Evolutionary conservation across 2,888 invertebrate genomes (phyloP), one percentile per base, ranked within the genome.

Genomic region (Aspidapion aeneum): DNA sequence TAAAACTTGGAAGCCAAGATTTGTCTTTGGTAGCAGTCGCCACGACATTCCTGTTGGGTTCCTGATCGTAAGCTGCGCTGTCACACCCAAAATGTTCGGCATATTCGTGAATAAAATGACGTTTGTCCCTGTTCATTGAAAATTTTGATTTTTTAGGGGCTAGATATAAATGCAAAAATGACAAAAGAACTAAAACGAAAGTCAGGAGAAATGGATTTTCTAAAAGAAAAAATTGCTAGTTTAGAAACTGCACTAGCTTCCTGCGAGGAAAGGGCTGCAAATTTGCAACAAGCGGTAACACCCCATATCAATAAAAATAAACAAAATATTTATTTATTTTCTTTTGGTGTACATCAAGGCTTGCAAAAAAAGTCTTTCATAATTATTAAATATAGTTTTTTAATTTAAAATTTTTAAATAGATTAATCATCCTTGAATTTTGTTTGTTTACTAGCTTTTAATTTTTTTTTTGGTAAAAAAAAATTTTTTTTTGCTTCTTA

Each of bases 21-120:
- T 63, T 67, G 5, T 79, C 80, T 62, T 74, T 75, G 61, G 73
- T 81, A 77, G 96, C 95, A 18, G 94, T 95, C 20, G 93, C 94
- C n/a, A 96, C 93, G 17, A 98, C 92, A 81, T 97, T 98, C 67
- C 96, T 85, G 78, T 97, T 96, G 0, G 98, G 98, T 76, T 97
- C 97, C 18, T 90, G 89, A 81, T 98, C 98, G 78, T 96, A 97
- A 19, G 96, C 95, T 64, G 93, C 90, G 68, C 96, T 93, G 74
- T 94, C 91, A 72, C 96, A 92, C 51, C 96, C 96, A 82, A 98
- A 98, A 80, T 93, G 93, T 74, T 94, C 93, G 72, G 95, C 95
- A 78, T 95, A 87, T 78, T 98, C 98, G 80, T 98, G 97, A 9
- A 98, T 88, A 74, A 97, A 88, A 75, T 92, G 91, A 1, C 98